Base-by-base conservation (phyloP, 2,888 invertebrate species). In the Drosophila quasianomalipes region DNA sequence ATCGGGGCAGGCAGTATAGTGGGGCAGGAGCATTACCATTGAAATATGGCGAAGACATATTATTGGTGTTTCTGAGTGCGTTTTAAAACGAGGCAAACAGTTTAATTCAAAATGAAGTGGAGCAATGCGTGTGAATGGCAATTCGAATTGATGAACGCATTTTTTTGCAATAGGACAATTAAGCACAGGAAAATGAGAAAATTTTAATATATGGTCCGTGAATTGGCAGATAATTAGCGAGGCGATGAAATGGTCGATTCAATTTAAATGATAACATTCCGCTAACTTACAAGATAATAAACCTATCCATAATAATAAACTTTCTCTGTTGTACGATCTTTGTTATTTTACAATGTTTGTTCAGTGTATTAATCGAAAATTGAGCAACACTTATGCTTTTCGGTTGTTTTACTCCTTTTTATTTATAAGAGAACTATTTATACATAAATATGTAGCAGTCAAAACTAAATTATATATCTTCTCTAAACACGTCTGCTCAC, bases 41-140 rank as follows among this genome's bases (percentile, higher is more conserved):
- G 79, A 89, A 89, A 86, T 87, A 87, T 86, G 77, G 74, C 63
- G 53, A 83, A 83, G 82, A 80, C 81, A 86, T 90, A 89, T 86
- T 82, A 89, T 89, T 89, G 89, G 90, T 81, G 75, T 90, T 90
- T 79, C 86, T 81, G 86, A 85, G 81, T 66, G 73, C 62, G 70
- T 72, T 79, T 79, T 61, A 58, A 87, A 87, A 76, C 60, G 74
- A 74, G 73, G 73, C 65, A 72, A 83, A 70, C 83, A 76, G 87
- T 86, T 89, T 86, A 81, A 83, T 87, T 75, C n/a, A 80, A 83
- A 86, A 85, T 73, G 70, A 75, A 90, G 75, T 75, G 86, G 76
- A 79, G 65, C 73, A 77, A 70, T 80, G 76, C 90, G 91, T 85
- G 84, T 75, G 84, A 85, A 79, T 82, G 77, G 86, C 79, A 79